Evolutionary conservation across 2,888 invertebrate genomes (phyloP), one percentile per base, ranked within the genome.

Genomic region (Chloroclystis v-ata): DNA sequence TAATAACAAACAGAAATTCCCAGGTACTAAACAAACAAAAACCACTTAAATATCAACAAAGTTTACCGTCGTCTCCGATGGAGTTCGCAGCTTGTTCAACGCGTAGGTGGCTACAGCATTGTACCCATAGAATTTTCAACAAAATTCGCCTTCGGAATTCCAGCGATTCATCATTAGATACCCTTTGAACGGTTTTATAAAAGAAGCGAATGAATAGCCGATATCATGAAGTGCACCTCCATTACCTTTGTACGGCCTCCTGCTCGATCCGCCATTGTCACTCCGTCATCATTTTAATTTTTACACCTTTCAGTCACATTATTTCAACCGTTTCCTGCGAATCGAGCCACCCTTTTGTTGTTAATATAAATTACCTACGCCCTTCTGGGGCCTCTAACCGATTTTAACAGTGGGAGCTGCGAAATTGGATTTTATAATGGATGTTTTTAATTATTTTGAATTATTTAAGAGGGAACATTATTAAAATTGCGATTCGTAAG

Each of bases 371-470:
- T 51, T 50, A 54, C 54, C 52, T 43, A 46, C 49, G 49, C 41
- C 26, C 25, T 35, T 9, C 45, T 49, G 48, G 43, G 13, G 42
- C 13, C 35, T 40, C 43, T 42, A 50, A 52, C 47, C 52, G 56
- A 54, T 54, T 51, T 33, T 42, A 53, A 35, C 51, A 42, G 54
- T 43, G 43, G 58, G 44, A 47, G 50, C 20, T 40, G 38, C 43
- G 35, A 43, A 54, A 56, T 54, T 58, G 52, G 54, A 51, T 51
- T 54, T 58, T 47, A 37, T 50, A 56, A 56, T 54, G 56, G 50
- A 58, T 56, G 47, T 47, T 41, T 49, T 58, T 52, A 58, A 58
- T 58, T 58, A 55, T 47, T 48, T 51, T 52, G 30, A 56, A 44
- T 47, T 35, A 50, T 56, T 16, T 47, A 29, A 42, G 40, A 24